Evolutionary conservation across 2,888 invertebrate genomes (phyloP).

Genomic region (Bursaphelenchus okinawaensis): DNA sequence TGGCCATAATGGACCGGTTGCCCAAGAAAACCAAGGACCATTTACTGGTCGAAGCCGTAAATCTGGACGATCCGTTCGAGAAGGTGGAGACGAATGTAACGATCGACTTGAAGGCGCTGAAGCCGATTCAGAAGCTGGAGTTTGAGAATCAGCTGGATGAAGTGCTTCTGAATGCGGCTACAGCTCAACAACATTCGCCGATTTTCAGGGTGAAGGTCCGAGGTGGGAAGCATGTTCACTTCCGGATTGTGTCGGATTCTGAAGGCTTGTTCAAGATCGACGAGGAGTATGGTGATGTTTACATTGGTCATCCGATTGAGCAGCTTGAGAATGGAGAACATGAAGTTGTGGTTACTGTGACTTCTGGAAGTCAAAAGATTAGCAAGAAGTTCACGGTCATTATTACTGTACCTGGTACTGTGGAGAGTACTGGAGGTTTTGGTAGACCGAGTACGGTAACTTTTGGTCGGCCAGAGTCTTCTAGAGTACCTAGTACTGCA

Average conservation of each 20-base stretch:
- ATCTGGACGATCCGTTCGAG: slow-evolving; percentile 24
- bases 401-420: background rate
- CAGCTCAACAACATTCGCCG: background rate
- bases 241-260: background rate
- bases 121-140: slow-evolving; percentile 4
- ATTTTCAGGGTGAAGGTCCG: background rate
- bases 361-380: background rate
- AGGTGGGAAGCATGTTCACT: background rate
- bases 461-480: too few species aligned
- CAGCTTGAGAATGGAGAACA: slow-evolving; percentile 13
- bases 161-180: slow-evolving; percentile 5
- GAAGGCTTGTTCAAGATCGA: slow-evolving; percentile 31
- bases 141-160: slow-evolving; percentile 16
- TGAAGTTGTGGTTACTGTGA: slow-evolving; percentile 5
- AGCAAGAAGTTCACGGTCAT: background rate
- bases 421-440: too few species aligned
- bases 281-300: slow-evolving; percentile 28
- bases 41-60: slow-evolving; percentile 16
- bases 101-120: slow-evolving; percentile 12
- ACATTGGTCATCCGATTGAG: slow-evolving; percentile 13
- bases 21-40: slow-evolving; percentile 1
- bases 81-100: slow-evolving; percentile 16
- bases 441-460: too few species aligned
- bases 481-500: background rate
- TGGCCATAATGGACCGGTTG: background rate